Conservation (phyloP, 1,140 invertebrate species). For the Caenorhabditis briggsae region DNA sequence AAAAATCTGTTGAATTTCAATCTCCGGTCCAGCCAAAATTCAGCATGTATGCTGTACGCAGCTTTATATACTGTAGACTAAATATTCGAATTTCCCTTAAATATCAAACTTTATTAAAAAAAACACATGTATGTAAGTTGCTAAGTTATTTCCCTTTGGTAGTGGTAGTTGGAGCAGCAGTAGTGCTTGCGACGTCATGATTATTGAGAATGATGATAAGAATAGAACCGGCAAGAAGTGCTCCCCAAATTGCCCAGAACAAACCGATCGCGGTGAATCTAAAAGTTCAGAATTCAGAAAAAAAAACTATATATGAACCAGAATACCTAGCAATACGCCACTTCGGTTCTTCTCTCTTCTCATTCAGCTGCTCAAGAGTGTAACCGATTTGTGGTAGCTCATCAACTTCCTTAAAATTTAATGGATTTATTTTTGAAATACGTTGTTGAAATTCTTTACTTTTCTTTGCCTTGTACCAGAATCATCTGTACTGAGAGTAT, state of each 20-base stretch:
- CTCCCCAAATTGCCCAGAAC: slow-evolving; percentile 57
- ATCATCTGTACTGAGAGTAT: not conserved
- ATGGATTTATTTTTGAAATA: not conserved
- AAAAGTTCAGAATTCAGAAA: not conserved
- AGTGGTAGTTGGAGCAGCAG: slow-evolving; percentile 41
- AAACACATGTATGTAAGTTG: not conserved
- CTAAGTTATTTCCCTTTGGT: slow-evolving; percentile 9
- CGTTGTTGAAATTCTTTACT: not conserved
- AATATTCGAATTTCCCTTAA: not conserved
- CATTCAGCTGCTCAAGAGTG: slow-evolving; percentile 28
- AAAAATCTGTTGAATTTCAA: too few relatives aligned
- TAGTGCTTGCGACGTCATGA: slow-evolving; percentile 46
- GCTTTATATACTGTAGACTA: slow-evolving; percentile 20
- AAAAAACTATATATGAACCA: not conserved
- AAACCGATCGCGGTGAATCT: slow-evolving; percentile 34
- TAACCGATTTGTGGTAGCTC: slow-evolving; percentile 10
- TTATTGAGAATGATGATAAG: slow-evolving; percentile 58
- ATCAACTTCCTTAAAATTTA: not conserved
- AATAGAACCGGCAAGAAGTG: slow-evolving; percentile 53
- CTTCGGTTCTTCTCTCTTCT: slow-evolving; percentile 13
- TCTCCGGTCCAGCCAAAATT: too few relatives aligned
- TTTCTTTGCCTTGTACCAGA: not conserved
- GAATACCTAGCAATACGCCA: slow-evolving; percentile 6
- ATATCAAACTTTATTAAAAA: not conserved
- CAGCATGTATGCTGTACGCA: too few relatives aligned